phyloP scores from a whole-genome alignment of 2,797 vertebrate species.

The Arrhamphus sclerolepis region DNA sequence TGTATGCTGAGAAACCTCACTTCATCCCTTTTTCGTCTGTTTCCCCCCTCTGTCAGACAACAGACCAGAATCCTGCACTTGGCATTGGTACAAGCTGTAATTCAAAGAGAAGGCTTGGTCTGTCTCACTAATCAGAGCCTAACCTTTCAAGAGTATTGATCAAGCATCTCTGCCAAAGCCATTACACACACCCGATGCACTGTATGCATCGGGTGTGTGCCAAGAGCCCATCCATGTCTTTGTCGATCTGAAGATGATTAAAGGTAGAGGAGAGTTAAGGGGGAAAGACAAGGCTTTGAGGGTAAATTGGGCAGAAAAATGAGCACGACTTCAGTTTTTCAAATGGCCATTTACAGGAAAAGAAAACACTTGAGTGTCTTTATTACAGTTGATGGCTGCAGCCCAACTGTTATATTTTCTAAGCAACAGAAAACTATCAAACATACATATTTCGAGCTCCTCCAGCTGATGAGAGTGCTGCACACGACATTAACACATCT shows the following conservation, averaged over 20 bases:
- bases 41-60: constrained; percentile 12
- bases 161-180: constrained; percentile 49
- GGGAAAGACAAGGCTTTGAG: constrained; percentile 36
- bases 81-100: constrained; percentile 5
- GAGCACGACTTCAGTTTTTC: constrained; percentile 18
- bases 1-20: constrained; percentile 40
- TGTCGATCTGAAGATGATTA: constrained; percentile 52
- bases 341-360: constrained; percentile 24
- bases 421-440: too few species aligned
- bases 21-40: constrained; percentile 7
- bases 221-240: constrained; percentile 19
- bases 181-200: constrained; percentile 48
- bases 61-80: constrained; percentile 19
- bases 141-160: constrained; percentile 72
- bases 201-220: constrained; percentile 8
- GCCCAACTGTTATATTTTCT: too few species aligned
- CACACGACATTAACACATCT: too few species aligned
- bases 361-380: background rate
- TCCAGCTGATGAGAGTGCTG: too few species aligned
- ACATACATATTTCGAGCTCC: too few species aligned
- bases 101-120: constrained; percentile 45
- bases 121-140: constrained; percentile 57
- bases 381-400: too few species aligned
- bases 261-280: constrained; percentile 42
- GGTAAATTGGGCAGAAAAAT: constrained; percentile 48